phyloP scores from a whole-genome alignment of 2,797 vertebrate species.

The Aythya fuligula region DNA sequence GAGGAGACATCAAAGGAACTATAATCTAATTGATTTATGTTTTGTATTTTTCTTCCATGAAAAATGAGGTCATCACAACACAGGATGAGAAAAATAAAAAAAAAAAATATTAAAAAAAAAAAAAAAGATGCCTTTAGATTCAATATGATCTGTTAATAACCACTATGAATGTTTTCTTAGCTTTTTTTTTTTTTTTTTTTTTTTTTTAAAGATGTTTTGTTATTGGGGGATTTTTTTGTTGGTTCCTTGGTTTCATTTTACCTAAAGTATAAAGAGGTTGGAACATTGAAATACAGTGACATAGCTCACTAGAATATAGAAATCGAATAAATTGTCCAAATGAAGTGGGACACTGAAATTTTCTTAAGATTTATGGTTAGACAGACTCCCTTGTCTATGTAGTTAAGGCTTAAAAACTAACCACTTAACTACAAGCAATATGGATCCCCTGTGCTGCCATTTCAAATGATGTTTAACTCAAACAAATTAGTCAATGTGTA shows the following conservation, averaged over 20 bases:
- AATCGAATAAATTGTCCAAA: not conserved
- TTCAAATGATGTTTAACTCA: not conserved
- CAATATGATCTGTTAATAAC: not conserved
- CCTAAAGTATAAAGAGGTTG: not conserved
- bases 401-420: not conserved
- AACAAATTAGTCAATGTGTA: not conserved
- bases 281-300: not conserved
- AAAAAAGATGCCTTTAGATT: not conserved
- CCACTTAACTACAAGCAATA: not conserved
- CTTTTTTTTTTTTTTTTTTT: fast-evolving
- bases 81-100: not conserved
- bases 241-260: not conserved
- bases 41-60: conserved; percentile 22
- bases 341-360: not conserved
- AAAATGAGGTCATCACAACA: conserved; percentile 20
- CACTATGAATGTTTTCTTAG: not conserved
- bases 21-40: conserved; percentile 22
- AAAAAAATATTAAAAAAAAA: not conserved
- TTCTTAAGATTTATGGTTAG: not conserved
- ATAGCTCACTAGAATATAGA: not conserved
- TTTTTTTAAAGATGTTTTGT: not conserved
- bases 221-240: not conserved
- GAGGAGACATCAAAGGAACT: conserved; percentile 32
- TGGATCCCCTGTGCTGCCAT: not conserved
- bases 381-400: not conserved